Conservation (phyloP, 2,797 vertebrate species). For the Melopsittacus undulatus region DNA sequence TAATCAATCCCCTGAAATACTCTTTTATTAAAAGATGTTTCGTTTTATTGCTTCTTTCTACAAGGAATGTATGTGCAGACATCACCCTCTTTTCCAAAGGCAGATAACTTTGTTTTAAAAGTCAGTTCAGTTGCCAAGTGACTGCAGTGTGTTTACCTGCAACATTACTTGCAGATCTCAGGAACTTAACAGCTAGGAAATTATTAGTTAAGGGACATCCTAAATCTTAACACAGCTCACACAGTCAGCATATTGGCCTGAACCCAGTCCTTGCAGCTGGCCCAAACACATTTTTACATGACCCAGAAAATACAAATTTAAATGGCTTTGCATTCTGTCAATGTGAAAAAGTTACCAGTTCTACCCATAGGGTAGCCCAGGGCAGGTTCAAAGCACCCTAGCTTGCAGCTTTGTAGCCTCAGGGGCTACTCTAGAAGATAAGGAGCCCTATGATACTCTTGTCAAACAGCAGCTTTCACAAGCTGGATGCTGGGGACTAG, state of each 20-base stretch:
- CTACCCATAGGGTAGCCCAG: accelerated
- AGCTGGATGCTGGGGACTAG: neutral
- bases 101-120: neutral
- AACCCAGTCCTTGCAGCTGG: neutral
- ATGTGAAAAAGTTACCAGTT: neutral
- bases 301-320: neutral
- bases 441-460: accelerated
- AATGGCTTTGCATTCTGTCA: neutral
- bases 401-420: neutral
- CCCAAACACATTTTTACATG: neutral
- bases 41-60: neutral
- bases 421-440: neutral
- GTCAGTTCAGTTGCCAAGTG: neutral
- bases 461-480: neutral
- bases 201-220: constrained; percentile 5
- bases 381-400: neutral
- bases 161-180: constrained; percentile 18
- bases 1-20: neutral
- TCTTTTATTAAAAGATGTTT: neutral
- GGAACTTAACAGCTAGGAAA: constrained; percentile 32
- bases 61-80: neutral
- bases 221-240: constrained; percentile 15
- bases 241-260: neutral
- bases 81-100: neutral
- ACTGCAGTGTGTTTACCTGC: neutral